Evolutionary conservation across 2,113 vertebrate species (phyloP).

Genomic region (Capreolus pygargus): DNA sequence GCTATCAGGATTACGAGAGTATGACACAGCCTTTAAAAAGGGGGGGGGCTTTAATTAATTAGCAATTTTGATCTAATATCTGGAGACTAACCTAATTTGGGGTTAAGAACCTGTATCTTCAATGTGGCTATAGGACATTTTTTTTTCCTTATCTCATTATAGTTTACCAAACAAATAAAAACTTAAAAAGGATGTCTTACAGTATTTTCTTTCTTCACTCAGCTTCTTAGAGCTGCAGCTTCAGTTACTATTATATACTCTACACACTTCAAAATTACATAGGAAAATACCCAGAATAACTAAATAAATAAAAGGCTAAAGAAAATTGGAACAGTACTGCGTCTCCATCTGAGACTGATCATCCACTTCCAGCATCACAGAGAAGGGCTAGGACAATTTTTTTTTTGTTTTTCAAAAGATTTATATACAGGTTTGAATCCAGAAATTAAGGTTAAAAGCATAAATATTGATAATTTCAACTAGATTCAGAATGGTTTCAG

Average conservation of each 20-base stretch:
- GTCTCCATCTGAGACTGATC: slow-evolving; percentile 81
- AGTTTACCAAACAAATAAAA: slow-evolving; percentile 82
- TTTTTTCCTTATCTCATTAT: slow-evolving; percentile 78
- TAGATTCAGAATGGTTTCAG: slow-evolving; percentile 84
- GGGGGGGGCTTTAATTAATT: slow-evolving; percentile 56
- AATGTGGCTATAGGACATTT: slow-evolving; percentile 75
- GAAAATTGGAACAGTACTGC: slow-evolving; percentile 80
- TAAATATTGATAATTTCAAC: slow-evolving; percentile 86
- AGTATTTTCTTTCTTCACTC: slow-evolving; percentile 82
- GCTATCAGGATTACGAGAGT: slow-evolving; percentile 72
- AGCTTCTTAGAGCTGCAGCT: slow-evolving; percentile 81
- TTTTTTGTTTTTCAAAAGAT: slow-evolving; percentile 70
- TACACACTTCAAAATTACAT: slow-evolving; percentile 78
- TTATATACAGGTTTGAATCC: slow-evolving; percentile 87
- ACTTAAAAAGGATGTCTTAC: slow-evolving; percentile 77
- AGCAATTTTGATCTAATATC: slow-evolving; percentile 73
- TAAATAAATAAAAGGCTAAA: slow-evolving; percentile 85
- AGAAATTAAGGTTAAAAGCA: slow-evolving; percentile 86
- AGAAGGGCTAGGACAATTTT: slow-evolving; percentile 79
- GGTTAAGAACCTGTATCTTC: slow-evolving; percentile 81
- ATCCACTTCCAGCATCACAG: slow-evolving; percentile 79
- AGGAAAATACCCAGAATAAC: slow-evolving; percentile 76
- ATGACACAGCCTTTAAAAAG: slow-evolving; percentile 67
- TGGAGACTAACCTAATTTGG: slow-evolving; percentile 73
- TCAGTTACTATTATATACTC: slow-evolving; percentile 76